Conservation (phyloP, 2,888 invertebrate species). For the Oligia fasciuncula region DNA sequence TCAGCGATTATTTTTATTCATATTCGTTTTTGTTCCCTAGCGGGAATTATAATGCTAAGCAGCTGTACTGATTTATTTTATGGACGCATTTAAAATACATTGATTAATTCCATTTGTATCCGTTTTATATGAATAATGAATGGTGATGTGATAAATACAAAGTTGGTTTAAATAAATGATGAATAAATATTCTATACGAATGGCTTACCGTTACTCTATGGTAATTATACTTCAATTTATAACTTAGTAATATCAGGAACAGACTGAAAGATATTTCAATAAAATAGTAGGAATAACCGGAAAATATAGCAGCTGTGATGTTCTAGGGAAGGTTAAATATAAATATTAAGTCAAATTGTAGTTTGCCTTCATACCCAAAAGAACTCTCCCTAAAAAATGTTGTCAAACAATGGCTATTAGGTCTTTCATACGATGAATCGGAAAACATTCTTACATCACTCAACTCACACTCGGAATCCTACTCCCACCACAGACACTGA, state of each 20-base stretch:
- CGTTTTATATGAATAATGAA: conserved; percentile 35
- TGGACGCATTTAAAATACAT: conserved; percentile 45
- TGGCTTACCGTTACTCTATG: not conserved
- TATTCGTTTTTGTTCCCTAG: conserved; percentile 58
- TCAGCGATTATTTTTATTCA: conserved; percentile 67
- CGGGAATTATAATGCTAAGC: conserved; percentile 60
- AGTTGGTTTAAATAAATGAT: conserved; percentile 38
- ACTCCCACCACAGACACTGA: too few species aligned
- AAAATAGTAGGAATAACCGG: not conserved
- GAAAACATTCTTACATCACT: too few species aligned
- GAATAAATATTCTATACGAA: conserved; percentile 42
- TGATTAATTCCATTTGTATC: conserved; percentile 44
- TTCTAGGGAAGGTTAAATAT: not conserved
- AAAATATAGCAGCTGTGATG: not conserved
- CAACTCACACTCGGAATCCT: too few species aligned
- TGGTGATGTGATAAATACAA: conserved; percentile 10
- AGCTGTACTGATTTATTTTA: conserved; percentile 45
- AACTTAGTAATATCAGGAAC: conserved; percentile 11
- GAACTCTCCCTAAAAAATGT: too few species aligned
- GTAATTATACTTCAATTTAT: conserved; percentile 26
- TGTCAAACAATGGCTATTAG: too few species aligned
- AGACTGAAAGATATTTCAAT: not conserved
- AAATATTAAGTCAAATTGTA: too few species aligned
- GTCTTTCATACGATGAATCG: too few species aligned
- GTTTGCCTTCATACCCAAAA: too few species aligned